Evolutionary conservation across 2,888 invertebrate species (phyloP), one percentile per base, ranked within the genome.

Genomic region (Dicyrtomina minuta): DNA sequence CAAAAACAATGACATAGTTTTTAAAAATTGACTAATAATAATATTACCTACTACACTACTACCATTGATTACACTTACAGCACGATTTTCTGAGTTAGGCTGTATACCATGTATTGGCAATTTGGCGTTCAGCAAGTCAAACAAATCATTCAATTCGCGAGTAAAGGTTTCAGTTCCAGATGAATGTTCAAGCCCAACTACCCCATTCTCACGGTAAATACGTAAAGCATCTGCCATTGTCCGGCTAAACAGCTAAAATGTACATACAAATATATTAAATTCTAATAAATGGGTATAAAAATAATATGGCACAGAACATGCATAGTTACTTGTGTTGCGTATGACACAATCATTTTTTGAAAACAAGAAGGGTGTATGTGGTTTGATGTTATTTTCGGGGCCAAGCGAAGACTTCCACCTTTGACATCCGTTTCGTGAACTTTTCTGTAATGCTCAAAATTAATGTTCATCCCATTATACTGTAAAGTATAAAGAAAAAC

Each of bases 271-370:
- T 6, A 15, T 33, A 33, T 26, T 15, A 5, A n/a, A 6, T 33
- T 15, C 17, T 5, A n/a, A n/a, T n/a, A n/a, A n/a, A n/a, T n/a
- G n/a, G n/a, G 13, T 33, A n/a, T 33, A n/a, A 2, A 26, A n/a
- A 58, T 15, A 20, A 58, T 39, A 22, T 10, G n/a, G 33, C 8
- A 58, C n/a, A 58, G 12, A 33, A 33, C 12, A 33, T 2, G 27
- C n/a, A 46, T 51, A 56, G 17, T 17, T 27, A 49, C 49, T 58
- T 66, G 58, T 33, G 69, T 66, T 1, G 56, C 66, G 17, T 41
- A 24, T 5, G 61, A 39, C 5, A 71, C 70, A 0, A 27, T 43
- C 69, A 70, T 72, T 59, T 70, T 69, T 20, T 72, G 58, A 70
- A 72, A 72, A 12, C 24, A 59, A 20, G 67, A 64, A 10, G 72